phyloP scores from a whole-genome alignment of 2,888 invertebrate species.

The Xanthia icteritia region DNA sequence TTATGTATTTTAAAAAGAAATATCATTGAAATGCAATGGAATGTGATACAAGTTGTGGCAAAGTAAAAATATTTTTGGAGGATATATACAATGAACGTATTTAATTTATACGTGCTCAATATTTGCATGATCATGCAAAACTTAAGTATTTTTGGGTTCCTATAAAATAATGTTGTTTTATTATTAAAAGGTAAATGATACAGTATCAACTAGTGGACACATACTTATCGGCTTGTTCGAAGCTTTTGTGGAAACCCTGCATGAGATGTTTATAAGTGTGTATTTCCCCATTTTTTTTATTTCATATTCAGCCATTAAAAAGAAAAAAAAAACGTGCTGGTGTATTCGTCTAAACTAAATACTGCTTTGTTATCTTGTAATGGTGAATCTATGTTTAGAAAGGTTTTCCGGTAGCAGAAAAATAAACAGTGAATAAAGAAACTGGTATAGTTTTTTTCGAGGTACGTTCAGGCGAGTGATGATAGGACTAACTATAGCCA shows the following conservation, averaged over 20 bases:
- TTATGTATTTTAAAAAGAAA: conserved; percentile 1
- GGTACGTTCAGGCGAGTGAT: too few relatives aligned
- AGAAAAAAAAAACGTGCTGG: not conserved
- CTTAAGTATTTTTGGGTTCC: conserved; percentile 57
- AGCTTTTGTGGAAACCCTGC: conserved; percentile 48
- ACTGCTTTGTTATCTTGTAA: not conserved
- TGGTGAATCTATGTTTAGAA: not conserved
- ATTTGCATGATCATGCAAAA: conserved; percentile 33
- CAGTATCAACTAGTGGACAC: conserved; percentile 63
- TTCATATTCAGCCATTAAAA: not conserved
- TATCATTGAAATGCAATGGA: conserved; percentile 40
- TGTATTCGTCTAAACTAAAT: not conserved
- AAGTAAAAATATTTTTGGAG: conserved; percentile 62
- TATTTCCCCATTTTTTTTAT: not conserved
- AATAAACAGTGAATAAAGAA: not conserved
- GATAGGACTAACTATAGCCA: too few relatives aligned
- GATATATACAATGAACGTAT: conserved; percentile 46
- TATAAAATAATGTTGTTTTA: conserved; percentile 28
- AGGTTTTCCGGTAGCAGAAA: not conserved
- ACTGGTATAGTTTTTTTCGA: too few relatives aligned
- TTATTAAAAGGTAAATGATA: conserved; percentile 2
- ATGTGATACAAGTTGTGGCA: conserved; percentile 64
- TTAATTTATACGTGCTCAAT: conserved; percentile 60
- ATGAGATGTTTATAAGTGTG: conserved; percentile 29
- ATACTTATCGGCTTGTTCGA: conserved; percentile 36